phyloP scores from a whole-genome alignment of 2,113 vertebrate species.

The Microtus montanus region DNA sequence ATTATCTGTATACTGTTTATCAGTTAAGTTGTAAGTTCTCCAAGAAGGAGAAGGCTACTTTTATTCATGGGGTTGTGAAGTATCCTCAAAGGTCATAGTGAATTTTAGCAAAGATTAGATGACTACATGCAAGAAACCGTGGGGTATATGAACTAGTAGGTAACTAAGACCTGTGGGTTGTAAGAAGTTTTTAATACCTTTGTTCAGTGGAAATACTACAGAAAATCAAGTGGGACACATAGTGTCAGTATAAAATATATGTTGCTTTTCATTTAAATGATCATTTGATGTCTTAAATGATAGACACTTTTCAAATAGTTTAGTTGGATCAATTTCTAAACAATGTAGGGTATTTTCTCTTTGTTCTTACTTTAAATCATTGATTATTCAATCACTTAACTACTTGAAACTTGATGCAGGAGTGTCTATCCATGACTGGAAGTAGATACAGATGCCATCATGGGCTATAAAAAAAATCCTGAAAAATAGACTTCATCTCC shows the following conservation, averaged over 20 bases:
- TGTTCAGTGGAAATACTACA: not conserved
- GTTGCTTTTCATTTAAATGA: constrained; percentile 5
- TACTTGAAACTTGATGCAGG: not conserved
- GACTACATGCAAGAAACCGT: not conserved
- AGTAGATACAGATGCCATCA: not conserved
- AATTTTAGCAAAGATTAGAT: not conserved
- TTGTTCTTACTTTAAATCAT: not conserved
- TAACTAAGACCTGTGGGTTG: not conserved
- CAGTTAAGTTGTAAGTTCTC: not conserved
- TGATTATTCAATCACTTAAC: not conserved
- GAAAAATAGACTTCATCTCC: not conserved
- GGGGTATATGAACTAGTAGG: not conserved
- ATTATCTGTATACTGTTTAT: not conserved
- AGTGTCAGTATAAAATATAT: not conserved
- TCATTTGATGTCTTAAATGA: constrained; percentile 7
- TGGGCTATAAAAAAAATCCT: not conserved
- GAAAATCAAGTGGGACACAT: not conserved
- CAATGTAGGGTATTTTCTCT: not conserved
- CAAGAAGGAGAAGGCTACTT: not conserved
- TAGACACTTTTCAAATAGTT: not conserved
- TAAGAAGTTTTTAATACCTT: not conserved
- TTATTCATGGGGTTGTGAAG: not conserved
- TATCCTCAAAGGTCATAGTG: not conserved
- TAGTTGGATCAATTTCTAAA: not conserved
- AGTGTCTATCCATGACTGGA: not conserved